A percentile compares a stretch with the other conserved stretches of the same genome.
Conservation (phyloP, 2,888 invertebrate genomes). For the Neoitamus cyanurus region DNA sequence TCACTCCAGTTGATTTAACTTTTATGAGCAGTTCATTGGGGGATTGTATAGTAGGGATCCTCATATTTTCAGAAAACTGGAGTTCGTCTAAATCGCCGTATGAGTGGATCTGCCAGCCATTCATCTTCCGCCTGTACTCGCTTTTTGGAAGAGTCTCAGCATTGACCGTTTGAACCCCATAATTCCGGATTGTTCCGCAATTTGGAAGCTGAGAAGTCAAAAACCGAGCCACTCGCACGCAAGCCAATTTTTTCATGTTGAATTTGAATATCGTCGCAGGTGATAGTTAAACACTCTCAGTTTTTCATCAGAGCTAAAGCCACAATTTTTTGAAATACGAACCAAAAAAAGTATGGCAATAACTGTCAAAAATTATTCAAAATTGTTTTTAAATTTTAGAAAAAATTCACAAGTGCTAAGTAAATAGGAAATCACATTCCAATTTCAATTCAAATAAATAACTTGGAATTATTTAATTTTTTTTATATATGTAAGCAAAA, state of each 20-base stretch:
- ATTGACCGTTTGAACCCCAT: background rate
- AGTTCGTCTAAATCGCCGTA: conserved; percentile 78
- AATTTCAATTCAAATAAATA: background rate
- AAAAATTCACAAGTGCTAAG: background rate
- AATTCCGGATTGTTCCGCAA: background rate
- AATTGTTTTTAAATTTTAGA: background rate
- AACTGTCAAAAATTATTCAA: background rate
- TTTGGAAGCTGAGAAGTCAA: background rate
- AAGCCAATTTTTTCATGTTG: background rate
- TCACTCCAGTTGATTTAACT: conserved; percentile 87
- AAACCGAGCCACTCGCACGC: background rate
- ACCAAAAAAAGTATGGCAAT: background rate
- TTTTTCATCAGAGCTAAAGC: background rate
- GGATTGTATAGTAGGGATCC: conserved; percentile 75
- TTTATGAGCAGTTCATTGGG: conserved; percentile 84
- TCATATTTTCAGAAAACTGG: conserved; percentile 71
- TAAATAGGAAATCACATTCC: background rate
- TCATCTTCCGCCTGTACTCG: conserved; percentile 66
- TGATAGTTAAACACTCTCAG: background rate
- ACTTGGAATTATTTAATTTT: background rate
- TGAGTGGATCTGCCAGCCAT: conserved; percentile 84
- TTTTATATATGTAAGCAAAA: background rate
- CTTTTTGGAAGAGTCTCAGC: background rate
- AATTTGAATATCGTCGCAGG: background rate
- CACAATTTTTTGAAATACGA: background rate